These are phyloP conservation scores for Melanotaenia trifasciata DNA, from an alignment of 2,797 vertebrate genomes.

Conservation along the genomic window DNA sequence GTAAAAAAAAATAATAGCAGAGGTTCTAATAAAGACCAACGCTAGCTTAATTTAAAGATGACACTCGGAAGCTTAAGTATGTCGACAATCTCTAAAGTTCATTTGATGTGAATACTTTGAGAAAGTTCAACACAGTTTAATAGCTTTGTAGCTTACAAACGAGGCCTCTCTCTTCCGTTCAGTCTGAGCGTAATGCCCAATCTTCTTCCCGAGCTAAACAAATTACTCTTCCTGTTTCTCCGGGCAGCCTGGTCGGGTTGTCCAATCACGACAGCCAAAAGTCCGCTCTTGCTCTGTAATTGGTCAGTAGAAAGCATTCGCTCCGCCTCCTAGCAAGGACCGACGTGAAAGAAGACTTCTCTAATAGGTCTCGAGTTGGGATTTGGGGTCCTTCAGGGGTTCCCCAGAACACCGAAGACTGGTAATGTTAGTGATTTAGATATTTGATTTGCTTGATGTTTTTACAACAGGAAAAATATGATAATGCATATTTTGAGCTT, in stretches of 20 bases:
- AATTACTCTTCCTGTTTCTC: slow-evolving; percentile 73
- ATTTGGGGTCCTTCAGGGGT: slow-evolving; percentile 69
- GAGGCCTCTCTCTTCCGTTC: not conserved
- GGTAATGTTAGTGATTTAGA: slow-evolving; percentile 64
- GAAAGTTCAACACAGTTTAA: not conserved
- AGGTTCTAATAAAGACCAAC: not conserved
- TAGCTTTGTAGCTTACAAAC: slow-evolving; percentile 43
- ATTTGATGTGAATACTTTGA: not conserved
- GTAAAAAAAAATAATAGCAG: not conserved
- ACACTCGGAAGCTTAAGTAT: not conserved
- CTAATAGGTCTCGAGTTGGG: slow-evolving; percentile 66
- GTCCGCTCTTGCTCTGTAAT: slow-evolving; percentile 50
- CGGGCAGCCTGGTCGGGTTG: slow-evolving; percentile 40
- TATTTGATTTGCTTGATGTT: slow-evolving; percentile 68
- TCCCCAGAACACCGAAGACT: slow-evolving; percentile 56
- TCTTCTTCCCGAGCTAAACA: slow-evolving; percentile 28
- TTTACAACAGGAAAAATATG: slow-evolving; percentile 54
- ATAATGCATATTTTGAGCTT: slow-evolving; percentile 55
- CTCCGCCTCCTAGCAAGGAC: slow-evolving; percentile 58
- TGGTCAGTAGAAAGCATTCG: slow-evolving; percentile 48
- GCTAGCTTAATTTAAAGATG: not conserved
- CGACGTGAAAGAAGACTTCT: slow-evolving; percentile 54
- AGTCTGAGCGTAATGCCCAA: not conserved
- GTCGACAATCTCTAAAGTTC: not conserved
- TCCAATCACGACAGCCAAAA: slow-evolving; percentile 65